These are phyloP conservation scores for Cephalotes varians DNA, from an alignment of 2,888 invertebrate species.

Conservation along the genomic window DNA sequence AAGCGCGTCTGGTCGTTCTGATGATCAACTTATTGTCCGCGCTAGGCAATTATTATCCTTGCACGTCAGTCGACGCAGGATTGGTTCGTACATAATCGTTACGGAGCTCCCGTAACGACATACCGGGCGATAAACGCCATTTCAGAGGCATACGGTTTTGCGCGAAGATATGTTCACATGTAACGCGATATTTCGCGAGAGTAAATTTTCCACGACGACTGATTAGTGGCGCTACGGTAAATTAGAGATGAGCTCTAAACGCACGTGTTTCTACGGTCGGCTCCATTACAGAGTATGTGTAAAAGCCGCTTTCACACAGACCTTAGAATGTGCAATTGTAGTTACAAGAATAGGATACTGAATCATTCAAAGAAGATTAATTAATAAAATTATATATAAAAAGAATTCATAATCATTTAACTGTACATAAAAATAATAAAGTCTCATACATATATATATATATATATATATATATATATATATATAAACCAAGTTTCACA, in stretches of 20 bases:
- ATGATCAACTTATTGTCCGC: constrained; percentile 49
- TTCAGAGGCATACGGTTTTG: constrained; percentile 5
- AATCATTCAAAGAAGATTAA: background rate
- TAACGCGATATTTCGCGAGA: constrained; percentile 51
- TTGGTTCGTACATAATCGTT: constrained; percentile 54
- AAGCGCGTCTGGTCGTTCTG: background rate
- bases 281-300: background rate
- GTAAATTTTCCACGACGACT: constrained; percentile 65
- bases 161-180: constrained; percentile 11
- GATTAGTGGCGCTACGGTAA: constrained; percentile 62
- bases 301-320: background rate
- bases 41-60: constrained; percentile 45
- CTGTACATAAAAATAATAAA: background rate
- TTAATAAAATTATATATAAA: background rate
- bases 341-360: background rate
- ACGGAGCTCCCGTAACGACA: constrained; percentile 61
- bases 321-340: background rate
- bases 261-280: constrained; percentile 15
- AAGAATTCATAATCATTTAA: background rate
- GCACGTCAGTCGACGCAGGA: constrained; percentile 11
- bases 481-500: background rate
- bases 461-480: too few relatives aligned
- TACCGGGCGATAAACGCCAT: constrained; percentile 55
- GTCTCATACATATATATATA: too few relatives aligned
- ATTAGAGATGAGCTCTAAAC: constrained; percentile 58